phyloP scores from a whole-genome alignment of 2,113 vertebrate genomes.

The Pongo abelii region DNA sequence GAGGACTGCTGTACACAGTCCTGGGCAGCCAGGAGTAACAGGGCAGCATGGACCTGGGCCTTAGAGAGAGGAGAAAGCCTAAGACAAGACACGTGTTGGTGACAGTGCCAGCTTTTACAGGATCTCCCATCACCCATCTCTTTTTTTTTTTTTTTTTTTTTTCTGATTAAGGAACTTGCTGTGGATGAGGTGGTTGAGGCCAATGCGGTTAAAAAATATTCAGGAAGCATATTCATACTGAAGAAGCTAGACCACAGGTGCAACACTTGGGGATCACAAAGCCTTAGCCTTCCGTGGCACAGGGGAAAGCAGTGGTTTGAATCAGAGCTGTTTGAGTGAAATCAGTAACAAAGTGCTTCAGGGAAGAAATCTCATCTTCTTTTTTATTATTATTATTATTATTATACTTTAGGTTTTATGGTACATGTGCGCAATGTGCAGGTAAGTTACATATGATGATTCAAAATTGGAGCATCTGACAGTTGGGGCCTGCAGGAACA shows the following conservation, averaged over 20 bases:
- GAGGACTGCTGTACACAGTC: accelerated
- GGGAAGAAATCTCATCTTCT: neutral
- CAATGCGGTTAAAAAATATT: neutral
- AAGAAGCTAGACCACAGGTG: neutral
- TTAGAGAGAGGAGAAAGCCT: neutral
- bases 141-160: neutral
- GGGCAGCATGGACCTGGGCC: accelerated
- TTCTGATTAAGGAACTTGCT: neutral
- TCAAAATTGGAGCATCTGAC: neutral
- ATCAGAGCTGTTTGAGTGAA: neutral
- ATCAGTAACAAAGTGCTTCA: neutral
- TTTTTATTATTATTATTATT: too few species aligned
- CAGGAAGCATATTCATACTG: neutral
- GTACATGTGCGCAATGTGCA: too few species aligned
- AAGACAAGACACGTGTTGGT: neutral
- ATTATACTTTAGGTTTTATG: too few species aligned
- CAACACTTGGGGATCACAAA: neutral
- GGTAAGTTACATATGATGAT: neutral
- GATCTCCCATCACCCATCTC: neutral
- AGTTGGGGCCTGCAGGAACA: neutral
- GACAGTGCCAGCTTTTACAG: neutral
- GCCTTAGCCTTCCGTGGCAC: neutral
- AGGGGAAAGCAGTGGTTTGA: neutral
- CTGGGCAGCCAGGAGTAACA: neutral
- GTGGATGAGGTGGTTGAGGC: neutral